Evolutionary conservation across 2,888 invertebrate genomes (phyloP), one percentile per base, ranked within the genome.

Genomic region (Catocala fraxini): DNA sequence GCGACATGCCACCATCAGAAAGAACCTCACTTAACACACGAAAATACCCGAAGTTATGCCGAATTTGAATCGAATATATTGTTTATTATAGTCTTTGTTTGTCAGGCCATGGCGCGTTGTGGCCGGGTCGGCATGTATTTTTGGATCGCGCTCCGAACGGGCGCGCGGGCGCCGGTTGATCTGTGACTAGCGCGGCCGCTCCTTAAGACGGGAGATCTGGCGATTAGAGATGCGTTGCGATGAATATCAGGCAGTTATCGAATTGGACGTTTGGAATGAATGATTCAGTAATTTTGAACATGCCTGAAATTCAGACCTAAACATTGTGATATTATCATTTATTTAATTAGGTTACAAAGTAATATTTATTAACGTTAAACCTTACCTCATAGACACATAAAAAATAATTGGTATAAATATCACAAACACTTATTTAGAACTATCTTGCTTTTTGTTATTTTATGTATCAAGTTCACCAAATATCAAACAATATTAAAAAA

Each of bases 191-290:
- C 83, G 79, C 77, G 73, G 75, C 83, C 90, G 87, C 92, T 91
- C 91, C 92, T 92, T 91, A 88, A 92, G 92, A 91, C 79, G 91
- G 89, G 91, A 90, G 90, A 88, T 86, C 83, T 76, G 63, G 84
- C 83, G 77, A 82, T 65, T 86, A 91, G 89, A 84, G 88, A 83
- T 73, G 87, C 39, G 48, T 56, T 63, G 53, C 45, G 15, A 47
- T 39, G 4, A 42, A 7, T 59, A 11, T 41, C 6, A 43, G 33
- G 51, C 49, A 41, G 33, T 46, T 72, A 63, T 76, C 75, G 75
- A 76, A 13, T 13, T 55, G 46, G 39, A 1, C 33, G 15, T 11
- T 39, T 9, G 10, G 6, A 5, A 51, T 39, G 10, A 34, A 12
- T 51, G 48, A n/a, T 33, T 25, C 25, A 25, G 25, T 25, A 25